Evolutionary conservation across 2,888 invertebrate species (phyloP), one percentile per base, ranked within the genome.

Genomic region (Lasiommata megera): DNA sequence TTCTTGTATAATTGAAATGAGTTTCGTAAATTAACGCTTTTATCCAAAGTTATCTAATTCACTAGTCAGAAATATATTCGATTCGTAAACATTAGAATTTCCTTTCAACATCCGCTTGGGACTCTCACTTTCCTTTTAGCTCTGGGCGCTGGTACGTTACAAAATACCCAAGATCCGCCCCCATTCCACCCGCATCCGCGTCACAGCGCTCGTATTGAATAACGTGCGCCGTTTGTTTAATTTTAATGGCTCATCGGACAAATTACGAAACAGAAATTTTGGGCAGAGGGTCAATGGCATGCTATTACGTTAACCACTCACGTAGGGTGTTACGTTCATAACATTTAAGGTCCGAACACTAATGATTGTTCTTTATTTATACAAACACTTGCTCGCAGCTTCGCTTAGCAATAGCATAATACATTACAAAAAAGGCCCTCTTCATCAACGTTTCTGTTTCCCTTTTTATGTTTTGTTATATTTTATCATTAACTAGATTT

Each of bases 151-250:
- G 60, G 37, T 43, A 43, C 56, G 73, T 87, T 86, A 84, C 77
- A 84, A 84, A 85, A 86, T 79, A 66, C 63, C 57, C 68, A 65
- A 72, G 74, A 71, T 71, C 77, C 80, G 81, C 72, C 76, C 65
- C 60, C 71, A 80, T 72, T 82, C 81, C 79, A 79, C 74, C 62
- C 43, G 40, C 62, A 71, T 40, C 43, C 16, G 29, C 46, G 51
- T 57, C 54, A 57, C 52, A 12, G 23, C 38, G 12, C 28, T 37
- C 14, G 38, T 28, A 34, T 55, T 76, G 76, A 75, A 79, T 79
- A 81, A 81, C 73, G 67, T 66, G 61, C 38, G 73, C 68, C 68
- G 73, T 68, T 66, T 68, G 71, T 68, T 70, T 71, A 76, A 79
- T 80, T 77, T 74, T 75, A 78, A 76, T 73, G 72, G 72, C 38